Evolutionary conservation across 2,888 invertebrate genomes (phyloP).

Genomic region (Cheilosia variabilis): DNA sequence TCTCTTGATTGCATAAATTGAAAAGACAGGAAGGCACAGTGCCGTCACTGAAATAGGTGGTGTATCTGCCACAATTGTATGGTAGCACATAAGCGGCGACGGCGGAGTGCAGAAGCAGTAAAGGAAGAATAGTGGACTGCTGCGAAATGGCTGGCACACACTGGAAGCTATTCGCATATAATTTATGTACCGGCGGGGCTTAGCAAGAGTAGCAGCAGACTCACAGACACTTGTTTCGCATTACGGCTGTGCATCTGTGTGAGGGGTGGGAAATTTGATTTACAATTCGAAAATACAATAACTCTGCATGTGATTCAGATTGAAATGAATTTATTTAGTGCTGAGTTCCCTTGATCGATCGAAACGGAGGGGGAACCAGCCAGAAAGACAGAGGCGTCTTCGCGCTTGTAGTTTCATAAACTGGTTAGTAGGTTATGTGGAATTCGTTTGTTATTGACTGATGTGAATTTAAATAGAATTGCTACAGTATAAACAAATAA

Average conservation of each 20-base stretch:
- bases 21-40: conserved; percentile 65
- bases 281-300: conserved; percentile 47
- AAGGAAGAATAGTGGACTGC: conserved; percentile 19
- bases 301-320: conserved; percentile 44
- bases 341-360: conserved; percentile 12
- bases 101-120: conserved; percentile 9
- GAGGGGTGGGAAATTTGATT: conserved; percentile 54
- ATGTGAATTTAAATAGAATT: conserved; percentile 33
- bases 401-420: conserved; percentile 23
- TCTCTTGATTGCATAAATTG: conserved; percentile 67
- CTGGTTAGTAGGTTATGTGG: conserved; percentile 40
- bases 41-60: conserved; percentile 48
- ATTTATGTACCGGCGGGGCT: conserved; percentile 3
- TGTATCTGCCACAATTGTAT: conserved; percentile 28
- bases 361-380: neutral
- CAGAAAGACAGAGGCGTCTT: neutral
- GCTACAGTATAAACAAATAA: conserved; percentile 42
- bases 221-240: conserved; percentile 49
- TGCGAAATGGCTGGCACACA: conserved; percentile 18
- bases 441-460: conserved; percentile 51
- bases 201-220: neutral
- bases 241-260: neutral
- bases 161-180: conserved; percentile 29
- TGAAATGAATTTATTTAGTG: conserved; percentile 38
- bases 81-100: neutral